These are phyloP conservation scores for Lithodes maja DNA, from an alignment of 2,888 invertebrate species.

Conservation along the genomic window DNA sequence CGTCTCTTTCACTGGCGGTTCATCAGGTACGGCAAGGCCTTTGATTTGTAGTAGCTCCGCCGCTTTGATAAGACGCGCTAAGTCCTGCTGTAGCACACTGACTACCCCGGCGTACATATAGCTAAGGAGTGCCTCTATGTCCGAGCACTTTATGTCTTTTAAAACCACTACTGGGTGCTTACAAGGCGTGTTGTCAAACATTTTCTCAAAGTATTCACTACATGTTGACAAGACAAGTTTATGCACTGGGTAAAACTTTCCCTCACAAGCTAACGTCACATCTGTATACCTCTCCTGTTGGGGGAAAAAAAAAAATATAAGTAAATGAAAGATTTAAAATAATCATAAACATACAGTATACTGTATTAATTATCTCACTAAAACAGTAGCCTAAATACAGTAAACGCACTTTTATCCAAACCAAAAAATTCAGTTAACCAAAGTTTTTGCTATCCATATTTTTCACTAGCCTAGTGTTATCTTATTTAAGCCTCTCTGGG, in stretches of 20 bases:
- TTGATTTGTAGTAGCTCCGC: constrained; percentile 69
- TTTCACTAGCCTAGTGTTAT: not conserved
- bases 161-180: constrained; percentile 69
- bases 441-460: too few species aligned
- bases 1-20: constrained; percentile 55
- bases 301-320: not conserved
- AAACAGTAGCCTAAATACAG: not conserved
- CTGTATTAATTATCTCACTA: not conserved
- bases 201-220: constrained; percentile 69
- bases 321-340: not conserved
- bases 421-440: not conserved
- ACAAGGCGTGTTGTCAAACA: constrained; percentile 68
- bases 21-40: constrained; percentile 69
- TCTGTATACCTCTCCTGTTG: constrained; percentile 69
- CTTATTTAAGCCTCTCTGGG: too few species aligned
- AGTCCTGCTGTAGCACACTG: constrained; percentile 65
- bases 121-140: constrained; percentile 65
- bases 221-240: constrained; percentile 69
- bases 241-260: constrained; percentile 68
- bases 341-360: not conserved
- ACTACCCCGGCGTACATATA: constrained; percentile 70
- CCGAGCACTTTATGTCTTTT: constrained; percentile 66
- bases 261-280: constrained; percentile 69
- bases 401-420: not conserved
- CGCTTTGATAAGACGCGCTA: constrained; percentile 68